phyloP scores from a whole-genome alignment of 2,113 vertebrate genomes.

The Paralichthys olivaceus region DNA sequence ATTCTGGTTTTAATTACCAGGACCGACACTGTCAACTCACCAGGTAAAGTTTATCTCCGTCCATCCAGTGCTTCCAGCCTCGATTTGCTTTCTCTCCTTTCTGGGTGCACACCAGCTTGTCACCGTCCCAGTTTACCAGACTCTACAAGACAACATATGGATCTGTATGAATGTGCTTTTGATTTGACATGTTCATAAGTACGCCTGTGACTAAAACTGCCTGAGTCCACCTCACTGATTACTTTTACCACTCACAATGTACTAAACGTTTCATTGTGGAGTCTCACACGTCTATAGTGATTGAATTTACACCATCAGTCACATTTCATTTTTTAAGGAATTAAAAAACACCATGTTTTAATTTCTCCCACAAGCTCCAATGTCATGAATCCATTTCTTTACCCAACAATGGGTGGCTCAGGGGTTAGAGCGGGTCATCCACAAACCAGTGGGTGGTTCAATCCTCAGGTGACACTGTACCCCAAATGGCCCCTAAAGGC shows the following conservation, averaged over 20 bases:
- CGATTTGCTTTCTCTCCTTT: slow-evolving; percentile 92
- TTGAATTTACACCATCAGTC: not conserved
- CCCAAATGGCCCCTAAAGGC: no score
- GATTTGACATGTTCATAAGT: not conserved
- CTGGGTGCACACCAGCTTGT: slow-evolving; percentile 89
- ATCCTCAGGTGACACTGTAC: no score
- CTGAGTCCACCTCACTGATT: not conserved
- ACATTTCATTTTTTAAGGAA: not conserved
- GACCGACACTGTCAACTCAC: slow-evolving; percentile 74
- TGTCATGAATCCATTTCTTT: no score
- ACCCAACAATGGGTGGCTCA: no score
- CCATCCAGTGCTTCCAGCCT: slow-evolving; percentile 93
- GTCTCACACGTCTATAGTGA: not conserved
- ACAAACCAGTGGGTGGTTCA: no score
- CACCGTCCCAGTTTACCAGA: slow-evolving; percentile 89
- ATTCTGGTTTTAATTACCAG: not conserved
- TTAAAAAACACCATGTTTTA: no score
- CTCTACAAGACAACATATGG: slow-evolving; percentile 75
- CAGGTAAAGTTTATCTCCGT: slow-evolving; percentile 88
- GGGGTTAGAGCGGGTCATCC: no score
- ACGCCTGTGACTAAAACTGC: not conserved
- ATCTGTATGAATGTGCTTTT: not conserved
- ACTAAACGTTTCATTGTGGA: not conserved
- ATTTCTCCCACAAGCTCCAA: no score
- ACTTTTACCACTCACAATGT: not conserved